Conservation (phyloP, 2,113 vertebrate genomes). For the Amphilophus citrinellus region DNA sequence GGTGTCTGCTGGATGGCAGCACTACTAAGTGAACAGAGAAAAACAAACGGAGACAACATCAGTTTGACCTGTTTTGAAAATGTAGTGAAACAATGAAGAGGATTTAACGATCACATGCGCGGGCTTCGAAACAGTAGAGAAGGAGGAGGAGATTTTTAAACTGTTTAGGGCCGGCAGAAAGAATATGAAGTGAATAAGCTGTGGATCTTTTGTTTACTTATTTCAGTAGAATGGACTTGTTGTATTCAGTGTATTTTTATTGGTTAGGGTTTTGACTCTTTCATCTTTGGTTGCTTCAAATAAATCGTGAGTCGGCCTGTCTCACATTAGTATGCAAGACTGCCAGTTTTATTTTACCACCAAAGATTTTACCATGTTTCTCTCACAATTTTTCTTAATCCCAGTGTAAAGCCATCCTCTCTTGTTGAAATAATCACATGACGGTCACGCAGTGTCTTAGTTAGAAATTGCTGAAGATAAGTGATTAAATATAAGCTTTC, state of each 20-base stretch:
- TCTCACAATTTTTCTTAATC: background rate
- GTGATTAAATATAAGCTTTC: conserved; percentile 59
- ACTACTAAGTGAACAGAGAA: background rate
- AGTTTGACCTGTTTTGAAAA: background rate
- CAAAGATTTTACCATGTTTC: conserved; percentile 4
- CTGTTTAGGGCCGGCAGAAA: background rate
- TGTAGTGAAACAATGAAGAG: background rate
- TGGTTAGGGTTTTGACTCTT: background rate
- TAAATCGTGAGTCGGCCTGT: background rate
- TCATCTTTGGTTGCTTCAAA: background rate
- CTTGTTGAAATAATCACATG: conserved; percentile 38
- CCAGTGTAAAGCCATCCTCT: conserved; percentile 2
- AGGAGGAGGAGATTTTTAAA: background rate
- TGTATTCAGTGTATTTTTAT: background rate
- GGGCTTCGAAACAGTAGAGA: background rate
- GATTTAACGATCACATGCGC: background rate
- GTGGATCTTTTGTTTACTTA: background rate
- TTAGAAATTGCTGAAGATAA: conserved; percentile 34
- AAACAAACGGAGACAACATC: background rate
- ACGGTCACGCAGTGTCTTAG: conserved; percentile 33
- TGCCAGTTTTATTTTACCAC: conserved; percentile 5
- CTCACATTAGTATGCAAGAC: background rate
- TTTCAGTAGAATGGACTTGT: background rate
- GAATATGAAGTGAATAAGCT: background rate
- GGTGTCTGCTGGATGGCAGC: background rate